Evolutionary conservation across 2,888 invertebrate species (phyloP).

Genomic region (Suillia variegata): DNA sequence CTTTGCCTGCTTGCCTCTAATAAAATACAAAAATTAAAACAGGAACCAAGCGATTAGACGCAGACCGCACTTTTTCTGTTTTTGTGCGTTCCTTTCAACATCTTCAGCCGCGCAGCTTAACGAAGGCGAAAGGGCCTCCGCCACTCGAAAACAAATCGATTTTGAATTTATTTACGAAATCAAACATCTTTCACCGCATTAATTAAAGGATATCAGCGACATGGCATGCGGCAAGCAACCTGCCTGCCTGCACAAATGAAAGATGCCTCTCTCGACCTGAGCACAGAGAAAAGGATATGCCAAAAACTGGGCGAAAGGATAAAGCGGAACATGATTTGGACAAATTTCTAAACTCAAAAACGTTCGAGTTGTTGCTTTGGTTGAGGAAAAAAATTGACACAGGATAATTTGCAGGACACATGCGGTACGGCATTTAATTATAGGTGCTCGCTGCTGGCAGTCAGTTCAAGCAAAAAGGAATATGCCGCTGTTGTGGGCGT

Average conservation of each 20-base stretch:
- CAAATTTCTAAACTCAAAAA: neutral
- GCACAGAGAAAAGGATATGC: neutral
- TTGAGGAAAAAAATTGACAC: neutral
- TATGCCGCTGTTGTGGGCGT: no score
- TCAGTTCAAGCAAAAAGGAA: no score
- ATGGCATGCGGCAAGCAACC: neutral
- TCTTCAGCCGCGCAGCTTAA: no score
- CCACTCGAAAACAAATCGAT: neutral
- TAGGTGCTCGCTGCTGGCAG: no score
- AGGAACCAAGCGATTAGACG: neutral
- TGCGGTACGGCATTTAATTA: no score
- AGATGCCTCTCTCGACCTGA: no score
- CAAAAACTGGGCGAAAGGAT: neutral
- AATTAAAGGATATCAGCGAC: neutral
- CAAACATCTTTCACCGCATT: slow-evolving; percentile 4
- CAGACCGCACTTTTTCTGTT: neutral
- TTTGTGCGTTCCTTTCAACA: neutral
- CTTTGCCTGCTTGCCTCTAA: no score
- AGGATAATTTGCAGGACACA: neutral
- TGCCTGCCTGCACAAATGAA: neutral
- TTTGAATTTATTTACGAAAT: neutral
- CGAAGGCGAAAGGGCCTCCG: neutral
- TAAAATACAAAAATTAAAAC: neutral
- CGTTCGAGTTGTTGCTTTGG: no score
- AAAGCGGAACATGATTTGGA: neutral